Evolutionary conservation across 2,888 invertebrate genomes (phyloP), one percentile per base, ranked within the genome.

Genomic region (Chrysopilus asiliformis): DNA sequence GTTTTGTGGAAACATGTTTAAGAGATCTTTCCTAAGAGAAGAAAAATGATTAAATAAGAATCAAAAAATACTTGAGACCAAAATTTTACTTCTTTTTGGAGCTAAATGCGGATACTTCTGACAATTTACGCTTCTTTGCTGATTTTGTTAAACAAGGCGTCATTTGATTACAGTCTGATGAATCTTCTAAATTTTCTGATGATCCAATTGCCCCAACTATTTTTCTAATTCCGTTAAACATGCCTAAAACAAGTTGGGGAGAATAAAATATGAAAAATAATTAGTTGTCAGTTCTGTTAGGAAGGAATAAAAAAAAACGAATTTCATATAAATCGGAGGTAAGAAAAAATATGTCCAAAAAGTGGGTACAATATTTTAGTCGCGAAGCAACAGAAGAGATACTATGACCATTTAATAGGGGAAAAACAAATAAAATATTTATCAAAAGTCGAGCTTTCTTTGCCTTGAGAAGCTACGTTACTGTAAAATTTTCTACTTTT

Each of bases 151-250:
- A 53, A 19, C 72, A 67, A 1, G 79, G 77, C 5, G 76, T 74
- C 10, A 39, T 51, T 40, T 57, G 25, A 9, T 38, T 56, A 2
- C 44, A 36, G 16, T 49, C 47, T 20, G 49, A 45, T 14, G 70
- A 65, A 24, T 71, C 45, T 18, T 55, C 52, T 22, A 56, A 43
- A 37, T 46, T 72, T 44, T 72, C 72, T 1, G 71, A 65, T 38
- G 64, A 67, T 28, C 65, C 59, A 45, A 60, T 68, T 36, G 75
- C 76, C 1, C 77, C 74, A 7, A 84, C 83, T 61, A 84, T 82
- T 61, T 81, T 83, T 49, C 75, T 76, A 17, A 84, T 62, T 4
- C 83, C 84, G 55, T 70, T 79, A 40, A 84, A 69, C 68, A 84
- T 77, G 52, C 82, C 82, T 81, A 49, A 26, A 51, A 51, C 8